Conservation (phyloP, 2,113 vertebrate genomes). For the Agapornis roseicollis region DNA sequence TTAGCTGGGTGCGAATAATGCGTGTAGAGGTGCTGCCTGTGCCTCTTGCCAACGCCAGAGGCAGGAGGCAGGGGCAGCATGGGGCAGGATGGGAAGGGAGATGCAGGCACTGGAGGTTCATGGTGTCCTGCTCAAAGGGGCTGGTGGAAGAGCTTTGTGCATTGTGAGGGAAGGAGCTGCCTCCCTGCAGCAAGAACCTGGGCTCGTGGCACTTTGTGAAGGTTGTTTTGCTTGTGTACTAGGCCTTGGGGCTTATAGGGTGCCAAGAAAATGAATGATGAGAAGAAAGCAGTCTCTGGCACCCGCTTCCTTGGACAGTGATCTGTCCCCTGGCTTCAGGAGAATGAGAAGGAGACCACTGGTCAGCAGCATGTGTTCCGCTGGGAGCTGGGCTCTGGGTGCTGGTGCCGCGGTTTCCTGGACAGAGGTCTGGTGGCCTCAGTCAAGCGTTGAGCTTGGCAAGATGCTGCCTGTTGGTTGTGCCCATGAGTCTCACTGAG, state of each 20-base stretch:
- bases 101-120: neutral
- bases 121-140: neutral
- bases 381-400: neutral
- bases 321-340: neutral
- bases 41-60: neutral
- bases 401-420: neutral
- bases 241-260: neutral
- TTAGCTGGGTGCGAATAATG: neutral
- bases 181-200: neutral
- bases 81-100: neutral
- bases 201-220: neutral
- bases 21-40: neutral
- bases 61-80: neutral
- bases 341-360: no score
- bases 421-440: neutral
- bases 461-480: neutral
- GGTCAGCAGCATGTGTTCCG: neutral
- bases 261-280: neutral
- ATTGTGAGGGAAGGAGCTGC: neutral
- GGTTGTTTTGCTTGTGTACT: neutral
- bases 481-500: neutral
- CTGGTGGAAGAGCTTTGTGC: neutral
- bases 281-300: neutral
- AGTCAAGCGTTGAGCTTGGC: fast-evolving
- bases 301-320: neutral